phyloP scores from a whole-genome alignment of 2,888 invertebrate species.

The Trichacis sp. region DNA sequence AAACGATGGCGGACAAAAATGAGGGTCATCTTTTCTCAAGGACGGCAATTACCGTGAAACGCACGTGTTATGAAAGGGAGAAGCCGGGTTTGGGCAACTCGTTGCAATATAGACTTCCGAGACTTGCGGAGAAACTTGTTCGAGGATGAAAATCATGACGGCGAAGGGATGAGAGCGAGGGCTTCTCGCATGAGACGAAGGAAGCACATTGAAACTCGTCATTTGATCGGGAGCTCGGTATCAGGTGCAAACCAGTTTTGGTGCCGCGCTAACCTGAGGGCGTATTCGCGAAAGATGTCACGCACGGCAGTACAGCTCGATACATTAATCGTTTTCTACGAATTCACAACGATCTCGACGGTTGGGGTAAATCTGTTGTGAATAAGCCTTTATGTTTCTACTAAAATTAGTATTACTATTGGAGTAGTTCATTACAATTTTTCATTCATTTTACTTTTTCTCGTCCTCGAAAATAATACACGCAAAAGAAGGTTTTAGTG shows the following conservation, averaged over 20 bases:
- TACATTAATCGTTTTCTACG: constrained; percentile 16
- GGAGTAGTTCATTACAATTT: no score
- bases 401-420: no score
- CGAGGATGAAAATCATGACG: constrained; percentile 33
- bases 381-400: no score
- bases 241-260: constrained; percentile 69
- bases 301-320: constrained; percentile 31
- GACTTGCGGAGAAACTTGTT: background rate
- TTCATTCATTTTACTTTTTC: background rate
- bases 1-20: no score
- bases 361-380: no score
- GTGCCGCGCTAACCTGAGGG: constrained; percentile 39
- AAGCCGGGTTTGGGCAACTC: no score
- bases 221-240: constrained; percentile 65
- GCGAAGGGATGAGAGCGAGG: constrained; percentile 24
- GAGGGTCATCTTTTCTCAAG: no score
- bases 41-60: no score
- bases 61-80: no score
- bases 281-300: constrained; percentile 36
- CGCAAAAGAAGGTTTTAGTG: no score
- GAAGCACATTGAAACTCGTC: constrained; percentile 65
- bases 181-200: constrained; percentile 34
- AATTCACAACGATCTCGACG: no score
- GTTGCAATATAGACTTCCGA: no score
- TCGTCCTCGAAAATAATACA: background rate